These are phyloP conservation scores for Cynopterus sphinx DNA, from an alignment of 2,797 vertebrate genomes.

Conservation along the genomic window DNA sequence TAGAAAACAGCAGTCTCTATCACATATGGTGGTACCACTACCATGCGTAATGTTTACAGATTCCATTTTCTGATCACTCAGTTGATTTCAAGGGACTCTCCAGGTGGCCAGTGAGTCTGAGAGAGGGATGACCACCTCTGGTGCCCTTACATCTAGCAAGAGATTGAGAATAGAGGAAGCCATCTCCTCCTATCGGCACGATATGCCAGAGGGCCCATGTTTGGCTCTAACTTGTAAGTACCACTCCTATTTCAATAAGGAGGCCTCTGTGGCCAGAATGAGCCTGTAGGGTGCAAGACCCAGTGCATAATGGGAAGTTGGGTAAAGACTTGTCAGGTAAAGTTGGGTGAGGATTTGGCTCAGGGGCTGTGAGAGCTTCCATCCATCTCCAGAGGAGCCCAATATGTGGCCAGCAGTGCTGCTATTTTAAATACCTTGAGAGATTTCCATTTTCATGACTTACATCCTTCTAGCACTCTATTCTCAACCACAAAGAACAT, in stretches of 20 bases:
- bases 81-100: background rate
- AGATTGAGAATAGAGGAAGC: background rate
- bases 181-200: background rate
- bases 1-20: background rate
- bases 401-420: background rate
- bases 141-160: background rate
- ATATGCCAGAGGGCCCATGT: background rate
- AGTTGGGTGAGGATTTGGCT: background rate
- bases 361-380: background rate
- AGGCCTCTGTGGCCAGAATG: background rate
- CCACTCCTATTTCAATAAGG: background rate
- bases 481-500: background rate
- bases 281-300: background rate
- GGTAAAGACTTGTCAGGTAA: background rate
- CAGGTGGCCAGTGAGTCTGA: background rate
- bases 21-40: background rate
- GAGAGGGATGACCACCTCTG: background rate
- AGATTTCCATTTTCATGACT: conserved; percentile 6
- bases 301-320: background rate
- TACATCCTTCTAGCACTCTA: background rate
- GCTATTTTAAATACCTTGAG: background rate
- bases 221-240: background rate
- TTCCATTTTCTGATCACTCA: background rate
- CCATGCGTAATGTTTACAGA: background rate
- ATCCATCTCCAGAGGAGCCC: background rate